A percentile compares a stretch with the other conserved stretches of the same genome.
Evolutionary conservation across 1,140 invertebrate species (phyloP).

Genomic region (Anastatus disparis): DNA sequence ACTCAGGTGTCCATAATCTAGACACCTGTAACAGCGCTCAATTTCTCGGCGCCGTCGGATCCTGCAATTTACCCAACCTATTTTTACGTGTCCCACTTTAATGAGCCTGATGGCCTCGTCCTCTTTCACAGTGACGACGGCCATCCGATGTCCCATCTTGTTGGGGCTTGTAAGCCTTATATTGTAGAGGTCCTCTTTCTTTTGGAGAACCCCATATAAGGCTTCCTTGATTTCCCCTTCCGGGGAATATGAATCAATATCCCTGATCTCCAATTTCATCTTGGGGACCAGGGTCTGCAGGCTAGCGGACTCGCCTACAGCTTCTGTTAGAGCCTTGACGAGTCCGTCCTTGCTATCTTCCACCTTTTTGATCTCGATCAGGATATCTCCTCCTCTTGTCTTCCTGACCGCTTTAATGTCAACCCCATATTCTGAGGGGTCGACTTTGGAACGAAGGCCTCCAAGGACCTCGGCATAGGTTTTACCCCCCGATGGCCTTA

Average conservation of each 20-base stretch:
- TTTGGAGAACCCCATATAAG: neutral
- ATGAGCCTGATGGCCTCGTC: neutral
- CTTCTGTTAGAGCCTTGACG: no score
- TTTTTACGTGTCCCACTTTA: neutral
- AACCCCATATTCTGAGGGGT: no score
- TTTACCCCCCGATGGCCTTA: no score
- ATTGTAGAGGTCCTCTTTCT: neutral
- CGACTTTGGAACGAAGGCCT: no score
- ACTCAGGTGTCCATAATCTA: slow-evolving; percentile 33
- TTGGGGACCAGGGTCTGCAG: slow-evolving; percentile 1
- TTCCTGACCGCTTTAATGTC: no score
- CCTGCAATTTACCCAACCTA: slow-evolving; percentile 28
- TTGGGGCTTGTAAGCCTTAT: neutral
- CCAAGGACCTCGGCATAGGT: no score
- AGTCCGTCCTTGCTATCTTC: no score
- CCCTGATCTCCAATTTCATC: slow-evolving; percentile 12
- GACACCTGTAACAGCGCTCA: slow-evolving; percentile 32
- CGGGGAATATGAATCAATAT: neutral
- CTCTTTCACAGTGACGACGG: slow-evolving; percentile 6
- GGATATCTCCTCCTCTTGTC: no score
- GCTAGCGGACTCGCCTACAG: no score
- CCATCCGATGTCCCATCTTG: neutral
- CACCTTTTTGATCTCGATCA: no score
- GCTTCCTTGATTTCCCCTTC: neutral
- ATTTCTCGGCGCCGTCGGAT: neutral